Percentiles rank a stretch among this genome's conserved stretches.
Evolutionary conservation across 2,888 invertebrate species (phyloP).

Genomic region (Trissolcus japonicus): DNA sequence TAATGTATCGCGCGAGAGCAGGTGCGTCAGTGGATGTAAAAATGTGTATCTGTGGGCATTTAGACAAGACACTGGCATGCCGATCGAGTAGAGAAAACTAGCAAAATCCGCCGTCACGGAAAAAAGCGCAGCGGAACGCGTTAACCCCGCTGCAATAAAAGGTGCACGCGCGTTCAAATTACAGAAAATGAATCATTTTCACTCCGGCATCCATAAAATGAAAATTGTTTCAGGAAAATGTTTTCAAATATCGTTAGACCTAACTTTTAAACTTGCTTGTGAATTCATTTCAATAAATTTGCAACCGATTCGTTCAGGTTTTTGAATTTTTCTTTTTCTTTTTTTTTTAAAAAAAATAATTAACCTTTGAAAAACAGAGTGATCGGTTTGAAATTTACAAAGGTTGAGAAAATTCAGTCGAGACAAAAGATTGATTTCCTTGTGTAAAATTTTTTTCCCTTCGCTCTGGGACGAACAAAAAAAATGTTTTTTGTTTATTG

Average conservation of each 20-base stretch:
- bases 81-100: slow-evolving; percentile 41
- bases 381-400: not conserved
- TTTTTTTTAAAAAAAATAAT: no score
- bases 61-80: slow-evolving; percentile 38
- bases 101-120: slow-evolving; percentile 31
- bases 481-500: not conserved
- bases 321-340: no score
- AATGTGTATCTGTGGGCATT: slow-evolving; percentile 25
- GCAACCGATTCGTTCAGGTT: no score
- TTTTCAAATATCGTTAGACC: no score
- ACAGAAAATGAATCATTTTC: slow-evolving; percentile 46
- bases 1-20: slow-evolving; percentile 50
- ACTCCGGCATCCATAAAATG: slow-evolving; percentile 29
- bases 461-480: not conserved
- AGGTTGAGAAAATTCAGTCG: no score
- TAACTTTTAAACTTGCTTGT: no score
- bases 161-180: slow-evolving; percentile 11
- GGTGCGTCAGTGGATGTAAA: slow-evolving; percentile 49
- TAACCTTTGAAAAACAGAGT: not conserved
- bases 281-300: no score
- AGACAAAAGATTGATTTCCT: no score
- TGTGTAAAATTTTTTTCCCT: not conserved
- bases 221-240: no score
- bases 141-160: slow-evolving; percentile 47
- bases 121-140: slow-evolving; percentile 38